Conservation (phyloP, 2,113 vertebrate genomes). For the Apodemus sylvaticus region DNA sequence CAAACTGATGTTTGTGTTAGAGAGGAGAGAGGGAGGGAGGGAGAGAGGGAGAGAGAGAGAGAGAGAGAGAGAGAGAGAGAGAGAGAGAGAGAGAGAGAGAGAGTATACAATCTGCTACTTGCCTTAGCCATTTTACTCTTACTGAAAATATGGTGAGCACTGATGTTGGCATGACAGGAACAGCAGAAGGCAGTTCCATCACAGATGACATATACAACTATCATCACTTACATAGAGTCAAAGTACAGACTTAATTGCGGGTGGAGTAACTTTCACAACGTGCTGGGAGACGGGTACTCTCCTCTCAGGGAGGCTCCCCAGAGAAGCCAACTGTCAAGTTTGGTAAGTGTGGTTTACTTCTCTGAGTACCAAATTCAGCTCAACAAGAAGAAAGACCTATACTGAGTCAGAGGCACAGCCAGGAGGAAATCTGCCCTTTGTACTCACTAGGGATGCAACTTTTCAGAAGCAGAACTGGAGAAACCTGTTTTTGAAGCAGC, state of each 20-base stretch:
- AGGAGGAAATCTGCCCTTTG: background rate
- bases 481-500: conserved; percentile 44
- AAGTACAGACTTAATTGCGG: conserved; percentile 35
- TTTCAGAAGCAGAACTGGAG: conserved; percentile 26
- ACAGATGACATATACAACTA: background rate
- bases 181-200: background rate
- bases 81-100: background rate
- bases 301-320: conserved; percentile 38
- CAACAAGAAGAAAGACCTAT: conserved; percentile 55
- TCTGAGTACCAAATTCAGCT: conserved; percentile 47
- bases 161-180: background rate
- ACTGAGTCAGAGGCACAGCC: conserved; percentile 36
- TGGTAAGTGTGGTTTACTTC: conserved; percentile 18
- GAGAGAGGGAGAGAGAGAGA: too few species aligned
- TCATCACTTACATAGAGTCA: background rate
- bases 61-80: background rate
- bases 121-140: background rate
- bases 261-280: conserved; percentile 36
- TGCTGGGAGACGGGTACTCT: background rate
- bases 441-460: conserved; percentile 20
- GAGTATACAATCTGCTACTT: background rate
- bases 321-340: conserved; percentile 56
- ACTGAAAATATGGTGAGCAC: conserved; percentile 12
- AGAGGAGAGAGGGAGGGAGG: too few species aligned
- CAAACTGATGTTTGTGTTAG: conserved; percentile 58